Base-by-base conservation (phyloP, 1,140 invertebrate genomes). In the Papilio polytes region DNA sequence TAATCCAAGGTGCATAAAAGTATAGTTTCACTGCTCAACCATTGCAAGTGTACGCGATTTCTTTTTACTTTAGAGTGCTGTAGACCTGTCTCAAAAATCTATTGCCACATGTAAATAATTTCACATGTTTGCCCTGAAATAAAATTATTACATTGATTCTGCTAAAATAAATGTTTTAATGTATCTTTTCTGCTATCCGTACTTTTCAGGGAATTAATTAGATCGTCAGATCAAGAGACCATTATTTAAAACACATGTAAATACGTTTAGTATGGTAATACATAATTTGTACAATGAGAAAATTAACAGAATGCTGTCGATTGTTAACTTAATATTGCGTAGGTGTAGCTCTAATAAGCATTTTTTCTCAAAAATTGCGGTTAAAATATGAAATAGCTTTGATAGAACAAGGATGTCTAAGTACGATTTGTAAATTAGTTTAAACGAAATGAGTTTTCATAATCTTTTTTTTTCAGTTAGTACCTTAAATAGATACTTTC, bases 191-290 rank as follows among this genome's bases (percentile, higher is more conserved):
- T 66, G 59, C 59, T 31, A 31, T 3, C 59, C 13, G 59, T 66
- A 66, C 59, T 66, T 66, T 66, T 9, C 22, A 15, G 15, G 20
- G 10, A 59, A 59, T 59, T 13, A 63, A 63, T 63, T 26, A 63
- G 22, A 26, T 63, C 8, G 59, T 13, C 26, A 22, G 13, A 22
- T 26, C 20, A 22, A 22, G 20, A 22, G 9, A 63, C 59, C 22
- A 22, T 63, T 63, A 63, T 63, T 63, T 63, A 63, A 63, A 22
- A 63, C 22, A 63, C 59, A 13, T 22, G 22, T 26, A 63, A 66
- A 13, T 31, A 13, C 59, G 1, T 31, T 31, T 66, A 4, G 59
- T 22, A 10, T 63, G 20, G 1, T 56, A 59, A 26, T 59, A n/a
- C 2, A 59, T 13, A 26, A 13, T 66, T 26, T 31, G 59, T 26